A percentile compares a stretch with the other conserved stretches of the same genome.
Evolutionary conservation across 1,140 invertebrate species (phyloP).

Genomic region (Idris sp.): DNA sequence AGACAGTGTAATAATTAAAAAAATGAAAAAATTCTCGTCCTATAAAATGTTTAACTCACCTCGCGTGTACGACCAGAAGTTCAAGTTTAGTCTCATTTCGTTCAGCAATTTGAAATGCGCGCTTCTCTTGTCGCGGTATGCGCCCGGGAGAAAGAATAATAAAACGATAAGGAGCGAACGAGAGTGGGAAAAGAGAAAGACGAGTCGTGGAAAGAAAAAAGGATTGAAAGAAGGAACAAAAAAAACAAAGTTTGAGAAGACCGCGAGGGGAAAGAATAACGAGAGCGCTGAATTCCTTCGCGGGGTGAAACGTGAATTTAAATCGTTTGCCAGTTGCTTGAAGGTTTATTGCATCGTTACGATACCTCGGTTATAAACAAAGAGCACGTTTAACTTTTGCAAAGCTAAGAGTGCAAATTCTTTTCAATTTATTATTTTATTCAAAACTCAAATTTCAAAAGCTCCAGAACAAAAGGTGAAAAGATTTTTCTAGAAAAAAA

Average conservation of each 20-base stretch:
- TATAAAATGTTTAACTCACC: conserved; percentile 9
- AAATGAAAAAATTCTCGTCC: too few relatives aligned
- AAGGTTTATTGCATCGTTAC: conserved; percentile 59
- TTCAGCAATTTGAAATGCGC: conserved; percentile 25
- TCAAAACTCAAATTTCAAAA: too few relatives aligned
- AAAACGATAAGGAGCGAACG: conserved; percentile 26
- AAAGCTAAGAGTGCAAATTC: too few relatives aligned
- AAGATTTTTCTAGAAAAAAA: too few relatives aligned
- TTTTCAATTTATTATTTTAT: too few relatives aligned
- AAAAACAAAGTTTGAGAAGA: too few relatives aligned
- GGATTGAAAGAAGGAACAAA: neutral
- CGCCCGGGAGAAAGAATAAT: conserved; percentile 24
- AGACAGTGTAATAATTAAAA: too few relatives aligned
- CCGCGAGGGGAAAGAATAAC: conserved; percentile 42
- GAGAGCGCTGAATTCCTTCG: conserved; percentile 39
- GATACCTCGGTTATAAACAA: conserved; percentile 46
- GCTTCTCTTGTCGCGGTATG: conserved; percentile 18
- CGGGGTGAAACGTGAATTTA: conserved; percentile 53
- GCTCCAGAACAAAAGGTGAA: too few relatives aligned
- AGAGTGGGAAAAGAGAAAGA: neutral
- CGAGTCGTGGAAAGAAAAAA: conserved; percentile 1
- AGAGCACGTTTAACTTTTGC: conserved; percentile 15
- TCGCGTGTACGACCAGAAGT: conserved; percentile 25
- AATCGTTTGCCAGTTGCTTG: conserved; percentile 51
- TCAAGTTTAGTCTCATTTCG: conserved; percentile 45